Evolutionary conservation across 2,113 vertebrate genomes (phyloP).

Genomic region (Pachypanchax playfairii): DNA sequence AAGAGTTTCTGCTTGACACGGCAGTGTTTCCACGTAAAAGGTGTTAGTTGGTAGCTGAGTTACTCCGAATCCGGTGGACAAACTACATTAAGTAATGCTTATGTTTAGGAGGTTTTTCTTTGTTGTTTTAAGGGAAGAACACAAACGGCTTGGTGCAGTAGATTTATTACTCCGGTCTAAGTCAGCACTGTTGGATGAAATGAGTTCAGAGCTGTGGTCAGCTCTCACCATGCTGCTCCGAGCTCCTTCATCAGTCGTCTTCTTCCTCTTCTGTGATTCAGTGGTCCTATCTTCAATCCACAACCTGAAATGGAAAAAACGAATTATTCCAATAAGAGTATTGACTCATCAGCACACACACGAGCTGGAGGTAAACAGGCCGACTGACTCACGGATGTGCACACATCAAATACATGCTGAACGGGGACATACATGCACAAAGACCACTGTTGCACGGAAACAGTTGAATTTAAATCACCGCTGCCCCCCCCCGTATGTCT

Average conservation of each 20-base stretch:
- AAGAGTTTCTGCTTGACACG: no score
- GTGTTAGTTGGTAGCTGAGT: no score
- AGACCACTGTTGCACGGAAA: conserved; percentile 3
- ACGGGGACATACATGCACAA: conserved; percentile 11
- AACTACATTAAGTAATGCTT: no score
- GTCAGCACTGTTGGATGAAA: conserved; percentile 40
- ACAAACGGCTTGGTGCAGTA: conserved; percentile 11
- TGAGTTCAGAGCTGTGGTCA: conserved; percentile 36
- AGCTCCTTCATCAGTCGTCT: conserved; percentile 26
- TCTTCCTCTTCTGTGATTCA: not conserved
- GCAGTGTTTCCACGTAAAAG: no score
- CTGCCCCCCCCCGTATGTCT: conserved; percentile 41
- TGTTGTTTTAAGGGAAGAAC: no score
- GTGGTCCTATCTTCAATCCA: conserved; percentile 25
- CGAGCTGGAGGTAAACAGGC: conserved; percentile 32
- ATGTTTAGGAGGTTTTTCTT: no score
- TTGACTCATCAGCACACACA: conserved; percentile 62
- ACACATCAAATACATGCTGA: conserved; percentile 26
- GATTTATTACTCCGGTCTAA: conserved; percentile 28
- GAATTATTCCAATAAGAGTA: conserved; percentile 64
- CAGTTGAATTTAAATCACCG: conserved; percentile 63
- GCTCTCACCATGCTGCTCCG: conserved; percentile 50
- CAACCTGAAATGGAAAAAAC: conserved; percentile 48
- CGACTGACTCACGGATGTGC: conserved; percentile 27
- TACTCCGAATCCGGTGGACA: no score